Conservation (phyloP, 2,888 invertebrate genomes). For the Teleogryllus oceanicus region DNA sequence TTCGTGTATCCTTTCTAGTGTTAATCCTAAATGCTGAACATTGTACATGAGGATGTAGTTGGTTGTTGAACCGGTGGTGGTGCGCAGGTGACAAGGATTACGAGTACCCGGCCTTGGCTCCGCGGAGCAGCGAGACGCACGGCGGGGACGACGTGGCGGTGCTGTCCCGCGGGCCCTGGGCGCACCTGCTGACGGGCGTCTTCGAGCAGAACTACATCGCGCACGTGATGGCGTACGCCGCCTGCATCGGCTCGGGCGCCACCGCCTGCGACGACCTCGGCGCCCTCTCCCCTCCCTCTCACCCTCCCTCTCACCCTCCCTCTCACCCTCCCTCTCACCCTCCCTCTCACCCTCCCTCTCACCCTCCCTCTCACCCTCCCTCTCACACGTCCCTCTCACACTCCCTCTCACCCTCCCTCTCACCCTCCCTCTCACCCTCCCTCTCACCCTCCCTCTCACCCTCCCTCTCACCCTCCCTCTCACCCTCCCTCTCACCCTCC, state of each 20-base stretch:
- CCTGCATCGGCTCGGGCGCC: constrained; percentile 64
- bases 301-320: not conserved
- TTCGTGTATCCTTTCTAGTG: too few species aligned
- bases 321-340: too few species aligned
- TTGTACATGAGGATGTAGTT: too few species aligned
- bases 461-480: not conserved
- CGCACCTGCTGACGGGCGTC: constrained; percentile 75
- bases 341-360: not conserved
- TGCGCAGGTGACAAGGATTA: constrained; percentile 41
- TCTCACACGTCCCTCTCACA: too few species aligned
- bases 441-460: not conserved
- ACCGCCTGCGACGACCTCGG: constrained; percentile 24
- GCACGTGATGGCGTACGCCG: constrained; percentile 68
- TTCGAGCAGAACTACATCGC: constrained; percentile 77
- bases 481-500: too few species aligned
- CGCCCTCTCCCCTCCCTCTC: not conserved
- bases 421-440: too few species aligned
- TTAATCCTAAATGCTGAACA: too few species aligned
- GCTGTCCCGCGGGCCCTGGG: constrained; percentile 72
- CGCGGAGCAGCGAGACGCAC: constrained; percentile 63
- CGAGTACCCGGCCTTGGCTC: constrained; percentile 57
- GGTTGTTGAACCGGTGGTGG: not conserved
- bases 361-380: too few species aligned
- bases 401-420: too few species aligned
- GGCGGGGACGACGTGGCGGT: constrained; percentile 78